Evolutionary conservation across 2,797 vertebrate species (phyloP), one percentile per base, ranked within the genome.

Genomic region (Morelia viridis): DNA sequence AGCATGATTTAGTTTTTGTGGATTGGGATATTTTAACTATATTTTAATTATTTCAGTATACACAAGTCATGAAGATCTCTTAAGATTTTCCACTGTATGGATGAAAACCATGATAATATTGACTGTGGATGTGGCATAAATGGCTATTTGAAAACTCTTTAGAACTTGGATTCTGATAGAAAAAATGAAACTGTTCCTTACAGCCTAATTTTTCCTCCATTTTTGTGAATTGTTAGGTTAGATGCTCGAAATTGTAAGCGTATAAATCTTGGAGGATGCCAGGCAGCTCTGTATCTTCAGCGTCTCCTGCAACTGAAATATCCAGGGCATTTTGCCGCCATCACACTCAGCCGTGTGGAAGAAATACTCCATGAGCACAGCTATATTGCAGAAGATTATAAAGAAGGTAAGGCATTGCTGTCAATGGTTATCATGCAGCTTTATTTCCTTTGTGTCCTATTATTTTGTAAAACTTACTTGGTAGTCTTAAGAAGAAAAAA

Each of bases 251-350:
- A 99, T 96, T 98, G 98, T 96, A 99, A 99, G 91, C 98, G 99
- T 11, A 98, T 99, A 94, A 99, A 99, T 89, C 97, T 99, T n/a
- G 99, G 99, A 0, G 99, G 99, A 2, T 98, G 98, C 95, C 99
- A 99, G 87, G 98, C 98, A 2, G 98, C 98, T 0, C 97, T 98
- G 0, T 99, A 99, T 96, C 98, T 99, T 62, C 99, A 99, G 96
- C 98, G 99, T 2, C 98, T 99, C 64, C 98, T 99, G 35, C 99
- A 99, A 96, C 98, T 99, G 6, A 99, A 99, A 93, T 99, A 99
- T 89, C 99, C 99, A 0, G 99, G 98, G 11, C 98, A 99, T 87
- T 97, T 99, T 1, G 97, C 98, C 0, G 98, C 98, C 88, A 98
- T 99, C 94, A 99, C 99, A 0, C 98, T 99, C 35, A 99, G 98